phyloP scores from a whole-genome alignment of 2,888 invertebrate genomes.

The Unio pictorum region DNA sequence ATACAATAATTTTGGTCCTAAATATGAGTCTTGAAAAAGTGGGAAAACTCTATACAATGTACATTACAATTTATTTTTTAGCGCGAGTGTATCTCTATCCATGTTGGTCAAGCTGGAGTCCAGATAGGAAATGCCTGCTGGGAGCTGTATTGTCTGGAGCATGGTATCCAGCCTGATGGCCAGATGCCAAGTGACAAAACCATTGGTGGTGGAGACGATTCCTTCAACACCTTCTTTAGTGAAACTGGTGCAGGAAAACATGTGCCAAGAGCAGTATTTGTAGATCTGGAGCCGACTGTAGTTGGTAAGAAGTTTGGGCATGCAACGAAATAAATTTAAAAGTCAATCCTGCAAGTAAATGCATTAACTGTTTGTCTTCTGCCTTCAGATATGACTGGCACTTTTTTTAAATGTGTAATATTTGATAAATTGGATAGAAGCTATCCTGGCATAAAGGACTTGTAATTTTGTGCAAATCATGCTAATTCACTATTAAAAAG shows the following conservation, averaged over 20 bases:
- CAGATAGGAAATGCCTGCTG: constrained; percentile 76
- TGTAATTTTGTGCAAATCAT: too few species aligned
- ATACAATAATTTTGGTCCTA: too few species aligned
- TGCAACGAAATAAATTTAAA: not conserved
- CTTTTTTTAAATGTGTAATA: too few species aligned
- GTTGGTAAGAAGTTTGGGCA: constrained; percentile 77
- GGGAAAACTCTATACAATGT: not conserved
- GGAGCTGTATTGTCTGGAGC: constrained; percentile 75
- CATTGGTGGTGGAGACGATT: constrained; percentile 80
- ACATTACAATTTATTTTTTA: constrained; percentile 42
- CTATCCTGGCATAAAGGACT: too few species aligned
- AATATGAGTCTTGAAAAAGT: too few species aligned
- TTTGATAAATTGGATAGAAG: too few species aligned
- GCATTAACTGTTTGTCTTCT: too few species aligned
- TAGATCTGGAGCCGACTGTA: constrained; percentile 97
- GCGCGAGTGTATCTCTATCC: constrained; percentile 73
- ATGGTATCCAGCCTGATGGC: constrained; percentile 74
- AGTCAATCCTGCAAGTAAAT: too few species aligned
- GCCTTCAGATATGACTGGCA: too few species aligned
- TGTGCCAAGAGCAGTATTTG: constrained; percentile 93
- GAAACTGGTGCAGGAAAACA: constrained; percentile 97
- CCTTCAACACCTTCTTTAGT: constrained; percentile 84
- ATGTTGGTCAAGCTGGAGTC: constrained; percentile 74
- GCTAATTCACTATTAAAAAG: too few species aligned
- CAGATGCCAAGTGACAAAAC: constrained; percentile 85